A percentile compares a stretch with the other conserved stretches of the same genome.
These are phyloP conservation scores for Solenodon paradoxus DNA, from an alignment of 2,113 vertebrate species.

Conservation along the genomic window DNA sequence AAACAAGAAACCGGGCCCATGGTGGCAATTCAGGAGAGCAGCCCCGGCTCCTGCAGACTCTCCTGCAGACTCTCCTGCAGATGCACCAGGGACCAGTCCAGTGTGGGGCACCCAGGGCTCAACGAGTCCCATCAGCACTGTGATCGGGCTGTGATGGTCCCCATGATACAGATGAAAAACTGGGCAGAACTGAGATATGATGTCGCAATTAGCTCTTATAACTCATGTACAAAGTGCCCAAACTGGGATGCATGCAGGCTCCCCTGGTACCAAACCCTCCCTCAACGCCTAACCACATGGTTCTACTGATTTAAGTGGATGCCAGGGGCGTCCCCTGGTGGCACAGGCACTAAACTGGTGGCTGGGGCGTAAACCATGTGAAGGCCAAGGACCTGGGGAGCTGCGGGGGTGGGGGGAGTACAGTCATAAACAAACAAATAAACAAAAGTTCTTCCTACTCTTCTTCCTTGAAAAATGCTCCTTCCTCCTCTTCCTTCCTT, in stretches of 20 bases:
- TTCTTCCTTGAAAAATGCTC: no score
- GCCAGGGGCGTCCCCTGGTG: no score
- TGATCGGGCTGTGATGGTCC: fast-evolving
- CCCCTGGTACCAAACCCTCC: not conserved
- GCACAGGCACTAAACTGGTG: no score
- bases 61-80: no score
- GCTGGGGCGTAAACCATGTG: no score
- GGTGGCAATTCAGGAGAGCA: fast-evolving
- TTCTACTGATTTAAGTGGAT: fast-evolving
- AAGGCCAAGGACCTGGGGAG: no score
- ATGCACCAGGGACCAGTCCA: fast-evolving
- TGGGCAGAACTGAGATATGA: not conserved
- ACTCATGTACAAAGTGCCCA: not conserved
- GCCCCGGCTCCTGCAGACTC: fast-evolving
- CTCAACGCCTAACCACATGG: not conserved
- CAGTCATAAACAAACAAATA: no score
- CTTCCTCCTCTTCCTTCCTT: no score
- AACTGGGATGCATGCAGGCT: not conserved
- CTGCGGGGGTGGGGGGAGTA: no score
- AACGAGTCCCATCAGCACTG: fast-evolving
- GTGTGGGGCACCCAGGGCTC: no score
- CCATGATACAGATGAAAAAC: not conserved
- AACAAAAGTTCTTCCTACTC: no score
- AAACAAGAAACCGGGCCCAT: not conserved
- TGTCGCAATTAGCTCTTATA: not conserved